Base-by-base conservation (phyloP, 2,888 invertebrate genomes). In the Drosophila parthenogenetica region DNA sequence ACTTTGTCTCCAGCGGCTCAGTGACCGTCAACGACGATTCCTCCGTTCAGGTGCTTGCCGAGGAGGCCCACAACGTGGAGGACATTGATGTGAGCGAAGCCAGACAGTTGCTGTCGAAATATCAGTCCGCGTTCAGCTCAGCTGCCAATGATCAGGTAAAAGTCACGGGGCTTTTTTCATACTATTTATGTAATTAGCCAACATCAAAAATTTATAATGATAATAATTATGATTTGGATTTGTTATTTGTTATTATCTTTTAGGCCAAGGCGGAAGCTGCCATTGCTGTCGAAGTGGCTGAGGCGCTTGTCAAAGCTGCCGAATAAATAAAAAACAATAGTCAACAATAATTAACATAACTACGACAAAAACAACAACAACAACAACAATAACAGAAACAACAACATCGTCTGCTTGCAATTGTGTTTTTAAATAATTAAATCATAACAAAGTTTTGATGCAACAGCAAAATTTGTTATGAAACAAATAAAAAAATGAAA, bases 11-110 rank as follows among this genome's bases (percentile, higher is more conserved):
- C 64, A 98, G 98, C 87, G 99, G 99, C 62, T 97, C 98, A 17
- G 94, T 99, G 78, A 96, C 98, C 37, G 97, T 99, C 82, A 99
- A 99, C 91, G 98, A 98, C 77, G 99, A 99, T 92, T 98, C 98
- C 7, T 96, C 98, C 70, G 97, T 97, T 62, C 99, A 99, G 94
- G 96, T 96, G 57, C 93, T 99, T 77, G 99, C 99, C 35, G 99
- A 99, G 93, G 99, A 99, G 93, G 99, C 98, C 10, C 97, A 97
- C 87, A 95, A 95, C 11, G 90, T 99, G 48, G 98, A 97, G 81
- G 94, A 94, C 86, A 92, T 99, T 69, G 99, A 99, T 93, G 92
- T 93, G 49, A 92, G 94, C 58, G 97, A 97, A 53, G 97, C 97
- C 43, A 95, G 95, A 89, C 98, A 98, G 81, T 94, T 97, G 48